Conservation (phyloP, 2,797 vertebrate genomes). For the Rhynchonycteris naso region DNA sequence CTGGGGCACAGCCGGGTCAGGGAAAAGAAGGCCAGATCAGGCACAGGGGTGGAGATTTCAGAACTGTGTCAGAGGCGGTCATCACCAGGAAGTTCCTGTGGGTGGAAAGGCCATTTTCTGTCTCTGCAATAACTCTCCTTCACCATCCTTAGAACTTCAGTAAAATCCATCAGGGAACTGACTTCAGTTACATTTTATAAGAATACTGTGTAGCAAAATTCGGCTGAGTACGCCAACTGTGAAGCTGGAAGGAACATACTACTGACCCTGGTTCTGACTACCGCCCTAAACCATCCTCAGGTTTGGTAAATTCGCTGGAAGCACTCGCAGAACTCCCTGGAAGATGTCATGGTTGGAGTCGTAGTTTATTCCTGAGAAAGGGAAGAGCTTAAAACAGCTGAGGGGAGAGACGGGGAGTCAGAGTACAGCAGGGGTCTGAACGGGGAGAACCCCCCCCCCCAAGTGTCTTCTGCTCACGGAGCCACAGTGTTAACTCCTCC, state of each 20-base stretch:
- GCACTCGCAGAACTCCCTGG: neutral
- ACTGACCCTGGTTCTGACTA: neutral
- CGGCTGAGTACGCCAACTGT: neutral
- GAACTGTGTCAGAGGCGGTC: neutral
- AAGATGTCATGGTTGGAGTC: neutral
- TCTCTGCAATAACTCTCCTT: neutral
- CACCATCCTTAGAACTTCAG: neutral
- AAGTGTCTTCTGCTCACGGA: neutral
- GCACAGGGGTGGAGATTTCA: too few relatives aligned
- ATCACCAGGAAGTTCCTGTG: neutral
- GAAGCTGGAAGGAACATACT: neutral
- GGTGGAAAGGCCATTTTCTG: neutral
- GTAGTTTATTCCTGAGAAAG: neutral
- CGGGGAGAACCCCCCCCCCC: too few relatives aligned
- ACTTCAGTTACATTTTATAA: neutral
- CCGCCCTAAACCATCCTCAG: neutral
- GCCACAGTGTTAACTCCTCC: neutral
- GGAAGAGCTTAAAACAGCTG: neutral
- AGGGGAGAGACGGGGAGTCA: neutral
- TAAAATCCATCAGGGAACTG: neutral
- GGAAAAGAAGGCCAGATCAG: neutral
- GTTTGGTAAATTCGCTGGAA: neutral
- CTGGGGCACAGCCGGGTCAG: neutral
- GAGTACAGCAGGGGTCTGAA: neutral
- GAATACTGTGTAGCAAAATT: too few relatives aligned